Evolutionary conservation across 2,888 invertebrate genomes (phyloP), one percentile per base, ranked within the genome.

Genomic region (Deilephila elpenor): DNA sequence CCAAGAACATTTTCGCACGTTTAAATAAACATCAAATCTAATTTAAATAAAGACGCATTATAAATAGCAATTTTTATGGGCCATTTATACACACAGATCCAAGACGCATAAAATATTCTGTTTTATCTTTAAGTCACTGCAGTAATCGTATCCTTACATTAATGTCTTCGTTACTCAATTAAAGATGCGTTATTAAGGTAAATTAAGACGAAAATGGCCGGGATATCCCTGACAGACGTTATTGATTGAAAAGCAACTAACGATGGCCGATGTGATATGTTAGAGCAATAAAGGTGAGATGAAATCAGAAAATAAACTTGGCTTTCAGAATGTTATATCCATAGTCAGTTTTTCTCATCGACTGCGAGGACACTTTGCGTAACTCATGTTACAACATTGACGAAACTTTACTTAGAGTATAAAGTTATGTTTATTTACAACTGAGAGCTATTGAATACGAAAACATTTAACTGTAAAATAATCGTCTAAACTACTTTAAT

Each of bases 341-440:
- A n/a, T 44, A 11, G 61, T 61, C 19, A 61, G 61, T 32, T 34
- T 56, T 61, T 61, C 61, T 61, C 32, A 61, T 61, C 25, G 32
- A 29, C 62, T 1, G 5, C 64, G 19, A 25, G 73, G 44, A 70
- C 74, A 75, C 73, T 77, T 78, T 73, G 73, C 71, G 64, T 75
- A 75, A 64, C 11, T 1, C 11, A 37, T 64, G 44, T 64, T 64
- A 20, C 64, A 64, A 44, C 44, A 64, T 44, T 20, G 37, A 44
- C 44, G 37, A 64, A 64, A 64, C 20, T 11, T 62, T 37, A 64
- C 64, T 14, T 11, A 11, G 1, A 14, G 44, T 44, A 44, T 44
- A 44, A 11, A 44, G 44, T 44, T 44, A n/a, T n/a, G 14, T 44
- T 44, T 44, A 44, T 44, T 44, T 44, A 44, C 44, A 44, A 44